Evolutionary conservation across 2,113 vertebrate genomes (phyloP).

Genomic region (Bombycilla garrulus): DNA sequence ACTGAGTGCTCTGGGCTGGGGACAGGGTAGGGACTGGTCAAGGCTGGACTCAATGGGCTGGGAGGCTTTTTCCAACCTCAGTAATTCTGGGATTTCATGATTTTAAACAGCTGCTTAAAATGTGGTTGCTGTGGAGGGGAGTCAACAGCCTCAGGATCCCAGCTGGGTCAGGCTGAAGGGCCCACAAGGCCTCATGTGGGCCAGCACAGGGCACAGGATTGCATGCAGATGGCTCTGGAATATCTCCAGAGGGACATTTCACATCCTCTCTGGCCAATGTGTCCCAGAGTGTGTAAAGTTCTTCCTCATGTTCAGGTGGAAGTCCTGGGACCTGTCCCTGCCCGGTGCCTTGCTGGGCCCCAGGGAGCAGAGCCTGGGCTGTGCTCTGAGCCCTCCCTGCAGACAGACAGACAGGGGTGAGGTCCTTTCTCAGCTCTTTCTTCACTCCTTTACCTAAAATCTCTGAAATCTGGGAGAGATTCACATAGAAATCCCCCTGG

Average conservation of each 20-base stretch:
- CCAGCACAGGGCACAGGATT: not conserved
- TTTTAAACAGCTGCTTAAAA: not conserved
- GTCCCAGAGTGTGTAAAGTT: not conserved
- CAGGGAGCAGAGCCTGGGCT: not conserved
- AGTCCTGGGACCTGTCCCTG: not conserved
- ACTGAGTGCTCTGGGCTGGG: not conserved
- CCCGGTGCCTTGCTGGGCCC: not conserved
- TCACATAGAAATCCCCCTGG: not conserved
- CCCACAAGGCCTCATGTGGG: not conserved
- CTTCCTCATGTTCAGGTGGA: not conserved
- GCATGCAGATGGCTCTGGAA: not conserved
- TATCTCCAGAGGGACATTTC: not conserved
- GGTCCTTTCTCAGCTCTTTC: not conserved
- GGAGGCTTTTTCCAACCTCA: not conserved
- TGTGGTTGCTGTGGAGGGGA: not conserved
- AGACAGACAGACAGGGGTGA: not conserved
- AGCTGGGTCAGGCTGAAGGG: not conserved
- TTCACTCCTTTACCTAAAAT: not conserved
- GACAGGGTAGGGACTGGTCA: not conserved
- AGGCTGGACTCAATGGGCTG: rapidly evolving
- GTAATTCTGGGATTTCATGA: not conserved
- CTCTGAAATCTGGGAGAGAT: not conserved
- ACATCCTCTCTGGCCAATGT: not conserved
- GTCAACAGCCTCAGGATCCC: not conserved
- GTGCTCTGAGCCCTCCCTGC: not conserved